Percentiles rank a stretch among this genome's conserved stretches.
Conservation (phyloP, 2,888 invertebrate species). For the Junonia oenone region DNA sequence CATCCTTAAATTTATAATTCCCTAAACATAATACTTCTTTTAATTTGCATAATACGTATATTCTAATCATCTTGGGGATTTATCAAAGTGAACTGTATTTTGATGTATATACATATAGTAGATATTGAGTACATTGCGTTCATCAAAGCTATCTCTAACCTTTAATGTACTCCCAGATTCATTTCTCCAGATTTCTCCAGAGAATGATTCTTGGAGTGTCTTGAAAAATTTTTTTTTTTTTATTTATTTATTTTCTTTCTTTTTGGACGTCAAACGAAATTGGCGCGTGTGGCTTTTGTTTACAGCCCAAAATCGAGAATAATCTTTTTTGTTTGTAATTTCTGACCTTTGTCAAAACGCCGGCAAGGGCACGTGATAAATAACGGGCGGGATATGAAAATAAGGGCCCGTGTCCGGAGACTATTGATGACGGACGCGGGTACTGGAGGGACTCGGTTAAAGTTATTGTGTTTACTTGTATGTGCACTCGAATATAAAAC, state of each 20-base stretch:
- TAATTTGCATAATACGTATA: neutral
- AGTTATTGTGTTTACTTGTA: neutral
- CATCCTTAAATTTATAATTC: neutral
- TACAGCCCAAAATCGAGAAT: neutral
- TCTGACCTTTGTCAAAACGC: too few species aligned
- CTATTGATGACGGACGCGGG: neutral
- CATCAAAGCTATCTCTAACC: neutral
- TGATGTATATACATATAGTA: too few species aligned
- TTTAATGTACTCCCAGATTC: neutral
- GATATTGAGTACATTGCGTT: neutral
- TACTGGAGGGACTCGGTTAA: neutral
- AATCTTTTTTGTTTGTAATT: neutral
- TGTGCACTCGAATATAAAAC: too few species aligned
- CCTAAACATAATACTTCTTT: neutral
- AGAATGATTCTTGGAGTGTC: neutral
- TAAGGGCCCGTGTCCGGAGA: conserved; percentile 3
- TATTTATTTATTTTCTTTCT: too few species aligned
- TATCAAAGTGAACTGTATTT: too few species aligned
- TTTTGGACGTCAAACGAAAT: too few species aligned
- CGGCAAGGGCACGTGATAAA: too few species aligned
- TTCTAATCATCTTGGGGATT: too few species aligned
- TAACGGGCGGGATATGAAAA: conserved; percentile 14
- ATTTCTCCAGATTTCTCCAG: too few species aligned
- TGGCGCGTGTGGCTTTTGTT: neutral
- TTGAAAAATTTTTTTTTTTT: too few species aligned